Base-by-base conservation (phyloP, 2,797 vertebrate species). In the Selene dorsalis region DNA sequence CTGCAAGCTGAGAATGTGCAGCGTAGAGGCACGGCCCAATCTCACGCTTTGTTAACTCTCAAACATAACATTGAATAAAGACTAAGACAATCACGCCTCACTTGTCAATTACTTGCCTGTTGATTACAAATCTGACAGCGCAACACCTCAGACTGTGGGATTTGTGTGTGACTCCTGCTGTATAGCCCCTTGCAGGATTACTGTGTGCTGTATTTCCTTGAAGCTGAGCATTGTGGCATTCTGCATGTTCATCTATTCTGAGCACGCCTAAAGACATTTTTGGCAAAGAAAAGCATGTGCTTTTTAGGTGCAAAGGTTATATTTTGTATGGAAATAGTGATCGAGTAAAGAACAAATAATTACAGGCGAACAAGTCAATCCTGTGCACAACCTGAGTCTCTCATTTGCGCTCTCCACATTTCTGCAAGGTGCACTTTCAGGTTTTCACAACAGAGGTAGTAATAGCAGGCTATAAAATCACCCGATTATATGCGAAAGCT, bases 1-100 rank as follows among this genome's bases (percentile, higher is more conserved):
- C 86, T 77, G 85, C 83, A 79, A 94, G 88, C 93, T 90, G 93
- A 93, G 92, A 93, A 91, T 88, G 90, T 89, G 84, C 92, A 89
- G 80, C 83, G 55, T 59, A 26, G 82, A 88, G 83, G 77, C 88
- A 84, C 77, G 73, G 87, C 87, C 90, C 86, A 89, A 92, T 92
- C 91, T 90, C 88, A 89, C 79, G 87, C 91, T 93, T 92, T 91
- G 93, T 94, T 94, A 93, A 91, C 88, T 82, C 88, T 80, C 78
- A 84, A 90, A 81, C 86, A 73, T 69, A 79, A 86, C 86, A 81
- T 72, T 53, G 87, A 83, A 89, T 85, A 75, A 91, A 80, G 82
- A 87, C 83, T 69, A 76, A 89, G 83, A 87, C 84, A 85, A 87
- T 82, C 89, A 80, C 63, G 79, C 85, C 75, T 91, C 83, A 72